These are phyloP conservation scores for Gallinago undulata DNA, from an alignment of 2,113 vertebrate genomes.

Conservation along the genomic window DNA sequence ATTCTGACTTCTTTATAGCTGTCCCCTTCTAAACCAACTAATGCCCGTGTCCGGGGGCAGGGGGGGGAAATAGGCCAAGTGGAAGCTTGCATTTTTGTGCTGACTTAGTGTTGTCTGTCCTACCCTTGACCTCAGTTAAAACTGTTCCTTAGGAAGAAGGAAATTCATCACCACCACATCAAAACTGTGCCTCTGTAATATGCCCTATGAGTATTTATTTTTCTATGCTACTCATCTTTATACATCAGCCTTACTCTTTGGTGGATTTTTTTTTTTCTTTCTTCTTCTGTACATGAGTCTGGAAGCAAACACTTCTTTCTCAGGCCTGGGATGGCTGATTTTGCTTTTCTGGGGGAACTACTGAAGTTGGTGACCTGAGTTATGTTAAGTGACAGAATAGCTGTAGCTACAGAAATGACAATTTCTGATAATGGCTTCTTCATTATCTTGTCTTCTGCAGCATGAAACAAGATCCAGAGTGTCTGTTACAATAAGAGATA, in stretches of 20 bases:
- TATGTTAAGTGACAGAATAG: not conserved
- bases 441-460: not conserved
- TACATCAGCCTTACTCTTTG: not conserved
- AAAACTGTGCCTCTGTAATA: not conserved
- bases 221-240: not conserved
- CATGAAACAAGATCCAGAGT: not conserved
- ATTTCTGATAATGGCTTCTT: not conserved
- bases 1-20: not conserved
- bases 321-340: not conserved
- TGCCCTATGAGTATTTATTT: not conserved
- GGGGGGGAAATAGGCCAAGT: not conserved
- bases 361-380: not conserved
- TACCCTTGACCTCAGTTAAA: not conserved
- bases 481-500: not conserved
- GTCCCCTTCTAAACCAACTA: not conserved
- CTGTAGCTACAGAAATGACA: not conserved
- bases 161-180: not conserved
- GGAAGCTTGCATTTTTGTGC: not conserved
- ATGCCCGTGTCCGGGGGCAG: rapidly evolving
- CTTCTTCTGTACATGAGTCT: not conserved
- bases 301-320: not conserved
- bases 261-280: not conserved
- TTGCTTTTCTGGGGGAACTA: not conserved
- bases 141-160: not conserved
- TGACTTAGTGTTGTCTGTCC: not conserved